These are phyloP conservation scores for Cygnus atratus DNA, from an alignment of 2,113 vertebrate genomes.

Conservation along the genomic window DNA sequence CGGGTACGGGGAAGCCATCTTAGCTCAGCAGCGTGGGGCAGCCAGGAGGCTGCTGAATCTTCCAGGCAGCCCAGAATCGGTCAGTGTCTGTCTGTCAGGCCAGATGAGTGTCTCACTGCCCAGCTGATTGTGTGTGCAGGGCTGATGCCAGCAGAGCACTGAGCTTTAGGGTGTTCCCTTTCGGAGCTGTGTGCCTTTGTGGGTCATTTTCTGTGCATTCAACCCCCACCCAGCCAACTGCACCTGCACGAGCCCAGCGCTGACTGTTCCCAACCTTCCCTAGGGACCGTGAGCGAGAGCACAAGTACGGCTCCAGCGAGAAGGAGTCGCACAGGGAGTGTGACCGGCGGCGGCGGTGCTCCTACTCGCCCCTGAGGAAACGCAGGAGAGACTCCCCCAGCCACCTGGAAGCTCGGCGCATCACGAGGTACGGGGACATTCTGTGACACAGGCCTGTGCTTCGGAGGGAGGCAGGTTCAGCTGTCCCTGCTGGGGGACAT, in stretches of 20 bases:
- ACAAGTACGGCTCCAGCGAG: conserved; percentile 76
- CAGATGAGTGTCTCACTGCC: background rate
- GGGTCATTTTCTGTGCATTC: background rate
- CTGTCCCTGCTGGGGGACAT: background rate
- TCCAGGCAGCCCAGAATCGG: background rate
- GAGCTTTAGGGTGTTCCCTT: background rate
- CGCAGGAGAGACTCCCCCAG: conserved; percentile 96
- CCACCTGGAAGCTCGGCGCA: conserved; percentile 94
- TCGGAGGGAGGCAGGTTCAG: background rate
- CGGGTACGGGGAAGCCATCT: background rate
- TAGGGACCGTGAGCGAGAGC: conserved; percentile 77
- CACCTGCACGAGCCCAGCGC: background rate
- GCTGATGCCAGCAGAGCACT: background rate
- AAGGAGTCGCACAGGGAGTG: conserved; percentile 77
- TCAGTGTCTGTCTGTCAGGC: background rate
- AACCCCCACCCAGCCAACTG: background rate
- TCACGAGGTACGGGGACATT: conserved; percentile 84
- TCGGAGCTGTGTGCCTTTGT: background rate
- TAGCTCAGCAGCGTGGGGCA: background rate
- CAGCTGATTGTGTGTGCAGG: background rate
- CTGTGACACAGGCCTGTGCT: fast-evolving
- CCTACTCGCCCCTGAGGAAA: conserved; percentile 92
- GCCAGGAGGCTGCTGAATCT: background rate
- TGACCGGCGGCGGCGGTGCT: conserved; percentile 77
- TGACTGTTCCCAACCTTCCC: background rate